Percentiles rank a stretch among this genome's conserved stretches.
Conservation (phyloP, 2,113 vertebrate species). For the Cynoglossus semilaevis region DNA sequence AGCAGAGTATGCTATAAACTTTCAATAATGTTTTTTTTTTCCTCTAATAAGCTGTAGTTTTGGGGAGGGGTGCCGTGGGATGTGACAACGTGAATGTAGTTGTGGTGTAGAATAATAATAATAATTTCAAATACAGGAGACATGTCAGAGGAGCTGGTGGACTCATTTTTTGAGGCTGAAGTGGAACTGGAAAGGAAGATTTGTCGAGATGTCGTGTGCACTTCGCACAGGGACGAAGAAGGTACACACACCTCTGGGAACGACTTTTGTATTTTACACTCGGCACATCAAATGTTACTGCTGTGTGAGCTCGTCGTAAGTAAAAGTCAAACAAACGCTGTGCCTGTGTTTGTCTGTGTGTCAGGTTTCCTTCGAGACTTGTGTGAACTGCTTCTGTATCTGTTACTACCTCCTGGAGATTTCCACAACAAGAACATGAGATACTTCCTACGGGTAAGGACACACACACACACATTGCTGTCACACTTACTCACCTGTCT, state of each 20-base stretch:
- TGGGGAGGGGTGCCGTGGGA: too few relatives aligned
- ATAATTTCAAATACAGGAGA: slow-evolving; percentile 70
- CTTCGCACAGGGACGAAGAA: slow-evolving; percentile 95
- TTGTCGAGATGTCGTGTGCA: slow-evolving; percentile 95
- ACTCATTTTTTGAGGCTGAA: slow-evolving; percentile 97
- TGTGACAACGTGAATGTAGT: too few relatives aligned
- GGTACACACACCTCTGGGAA: slow-evolving; percentile 68
- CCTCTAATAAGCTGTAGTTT: not conserved
- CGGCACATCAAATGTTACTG: too few relatives aligned
- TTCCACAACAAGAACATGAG: slow-evolving; percentile 99
- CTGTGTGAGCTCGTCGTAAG: not conserved
- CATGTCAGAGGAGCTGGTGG: slow-evolving; percentile 89
- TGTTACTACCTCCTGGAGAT: slow-evolving; percentile 99
- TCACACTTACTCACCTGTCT: not conserved
- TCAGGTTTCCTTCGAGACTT: slow-evolving; percentile 96
- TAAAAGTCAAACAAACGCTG: not conserved
- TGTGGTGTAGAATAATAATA: not conserved
- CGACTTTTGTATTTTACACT: not conserved
- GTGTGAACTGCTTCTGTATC: slow-evolving; percentile 96
- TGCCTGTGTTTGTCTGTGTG: slow-evolving; percentile 21
- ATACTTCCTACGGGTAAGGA: slow-evolving; percentile 96
- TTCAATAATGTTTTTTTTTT: not conserved
- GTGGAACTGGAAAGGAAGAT: slow-evolving; percentile 98
- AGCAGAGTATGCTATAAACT: slow-evolving; percentile 78
- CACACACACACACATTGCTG: slow-evolving; percentile 1